These are phyloP conservation scores for Nudaria mundana DNA, from an alignment of 2,888 invertebrate genomes.

Conservation along the genomic window DNA sequence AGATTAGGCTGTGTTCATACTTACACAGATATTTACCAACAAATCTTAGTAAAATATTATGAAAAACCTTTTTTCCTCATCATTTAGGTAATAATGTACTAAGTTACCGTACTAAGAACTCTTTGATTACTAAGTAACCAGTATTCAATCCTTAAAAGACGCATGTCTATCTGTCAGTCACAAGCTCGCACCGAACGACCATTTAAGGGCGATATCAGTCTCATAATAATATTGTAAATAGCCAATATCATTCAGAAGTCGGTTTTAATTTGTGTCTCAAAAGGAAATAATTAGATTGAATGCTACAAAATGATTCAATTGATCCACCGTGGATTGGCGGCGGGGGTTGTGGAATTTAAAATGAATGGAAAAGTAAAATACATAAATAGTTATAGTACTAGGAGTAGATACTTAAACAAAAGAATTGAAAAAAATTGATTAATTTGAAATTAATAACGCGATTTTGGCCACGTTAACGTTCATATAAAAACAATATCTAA, in stretches of 20 bases:
- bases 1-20: too few species aligned
- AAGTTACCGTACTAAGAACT: constrained; percentile 1
- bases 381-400: too few species aligned
- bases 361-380: too few species aligned
- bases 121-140: constrained; percentile 5
- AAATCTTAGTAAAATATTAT: too few species aligned
- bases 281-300: constrained; percentile 57
- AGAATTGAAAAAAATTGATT: too few species aligned
- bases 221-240: constrained; percentile 70
- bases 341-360: too few species aligned
- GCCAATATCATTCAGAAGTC: constrained; percentile 59
- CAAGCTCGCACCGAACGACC: constrained; percentile 37
- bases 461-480: too few species aligned
- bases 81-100: neutral
- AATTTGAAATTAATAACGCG: too few species aligned
- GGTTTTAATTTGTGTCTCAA: constrained; percentile 40
- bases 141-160: constrained; percentile 39
- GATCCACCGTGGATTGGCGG: too few species aligned
- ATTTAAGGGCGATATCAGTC: constrained; percentile 64
- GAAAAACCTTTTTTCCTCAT: neutral
- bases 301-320: neutral
- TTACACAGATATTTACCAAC: too few species aligned
- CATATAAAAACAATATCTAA: too few species aligned
- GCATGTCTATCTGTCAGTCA: constrained; percentile 62
- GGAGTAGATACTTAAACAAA: too few species aligned